phyloP scores from a whole-genome alignment of 53 echinoderm and acorn worm species.

The Hippasteria phrygiana region DNA sequence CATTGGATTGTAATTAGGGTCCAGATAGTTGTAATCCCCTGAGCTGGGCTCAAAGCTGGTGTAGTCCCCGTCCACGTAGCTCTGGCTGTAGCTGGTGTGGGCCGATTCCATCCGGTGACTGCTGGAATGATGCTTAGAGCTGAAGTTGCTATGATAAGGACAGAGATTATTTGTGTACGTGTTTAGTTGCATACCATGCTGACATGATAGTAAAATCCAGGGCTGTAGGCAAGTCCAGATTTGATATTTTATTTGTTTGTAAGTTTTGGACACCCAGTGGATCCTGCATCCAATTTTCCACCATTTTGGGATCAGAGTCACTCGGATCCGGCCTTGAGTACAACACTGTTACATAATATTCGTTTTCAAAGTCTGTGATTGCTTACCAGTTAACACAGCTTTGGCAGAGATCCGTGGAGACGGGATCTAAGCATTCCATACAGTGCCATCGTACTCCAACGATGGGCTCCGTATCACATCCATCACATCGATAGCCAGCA shows the following conservation, averaged over 20 bases:
- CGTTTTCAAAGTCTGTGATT: too few species aligned
- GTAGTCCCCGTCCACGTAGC: slow-evolving; percentile 93
- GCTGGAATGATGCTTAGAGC: slow-evolving; percentile 70
- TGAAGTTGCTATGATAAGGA: slow-evolving; percentile 59
- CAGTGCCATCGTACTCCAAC: slow-evolving; percentile 93
- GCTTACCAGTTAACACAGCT: slow-evolving; percentile 85
- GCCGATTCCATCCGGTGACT: slow-evolving; percentile 88
- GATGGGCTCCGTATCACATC: slow-evolving; percentile 85
- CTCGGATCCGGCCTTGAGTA: too few species aligned
- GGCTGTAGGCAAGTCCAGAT: too few species aligned
- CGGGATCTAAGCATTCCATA: slow-evolving; percentile 71
- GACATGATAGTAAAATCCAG: too few species aligned
- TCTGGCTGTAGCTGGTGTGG: slow-evolving; percentile 69
- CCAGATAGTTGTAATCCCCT: slow-evolving; percentile 97
- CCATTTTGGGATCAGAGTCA: too few species aligned
- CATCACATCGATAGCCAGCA: slow-evolving; percentile 85
- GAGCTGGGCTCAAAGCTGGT: slow-evolving; percentile 82
- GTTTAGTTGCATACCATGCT: too few species aligned
- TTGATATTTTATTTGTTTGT: too few species aligned
- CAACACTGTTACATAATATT: too few species aligned
- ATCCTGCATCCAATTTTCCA: too few species aligned
- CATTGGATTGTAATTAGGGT: slow-evolving; percentile 92
- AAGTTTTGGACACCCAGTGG: too few species aligned
- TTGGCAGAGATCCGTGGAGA: slow-evolving; percentile 95
- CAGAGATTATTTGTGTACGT: neutral